Percentiles rank a stretch among this genome's conserved stretches.
phyloP scores from a whole-genome alignment of 2,797 vertebrate genomes.

The Benthosema pterotum region DNA sequence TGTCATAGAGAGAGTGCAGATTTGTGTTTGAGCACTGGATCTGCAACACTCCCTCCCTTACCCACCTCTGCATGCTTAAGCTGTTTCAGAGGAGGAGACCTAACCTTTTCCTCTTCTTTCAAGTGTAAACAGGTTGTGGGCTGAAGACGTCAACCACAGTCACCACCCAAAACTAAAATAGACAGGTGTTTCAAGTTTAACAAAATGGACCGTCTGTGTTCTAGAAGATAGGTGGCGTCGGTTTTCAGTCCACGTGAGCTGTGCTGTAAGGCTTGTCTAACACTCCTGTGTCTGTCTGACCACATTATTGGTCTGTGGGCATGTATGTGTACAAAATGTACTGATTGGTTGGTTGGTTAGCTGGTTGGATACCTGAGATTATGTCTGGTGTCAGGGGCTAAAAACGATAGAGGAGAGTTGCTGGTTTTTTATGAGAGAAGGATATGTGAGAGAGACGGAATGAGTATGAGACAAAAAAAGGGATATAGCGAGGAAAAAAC shows the following conservation, averaged over 20 bases:
- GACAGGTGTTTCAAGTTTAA: constrained; percentile 4
- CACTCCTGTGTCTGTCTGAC: constrained; percentile 19
- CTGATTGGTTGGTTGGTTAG: constrained; percentile 30
- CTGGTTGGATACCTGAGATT: constrained; percentile 88
- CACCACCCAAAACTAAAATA: neutral
- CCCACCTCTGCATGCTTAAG: constrained; percentile 52
- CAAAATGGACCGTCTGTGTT: neutral
- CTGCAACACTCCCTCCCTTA: constrained; percentile 49
- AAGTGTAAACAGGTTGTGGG: constrained; percentile 73
- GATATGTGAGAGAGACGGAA: constrained; percentile 29
- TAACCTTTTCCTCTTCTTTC: constrained; percentile 56
- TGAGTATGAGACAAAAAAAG: neutral
- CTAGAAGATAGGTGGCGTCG: neutral
- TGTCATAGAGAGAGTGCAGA: neutral
- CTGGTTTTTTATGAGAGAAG: constrained; percentile 70
- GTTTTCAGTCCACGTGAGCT: constrained; percentile 25
- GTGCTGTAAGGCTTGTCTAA: constrained; percentile 32
- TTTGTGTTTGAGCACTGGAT: constrained; percentile 4
- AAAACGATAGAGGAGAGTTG: constrained; percentile 61
- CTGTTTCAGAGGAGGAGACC: constrained; percentile 46
- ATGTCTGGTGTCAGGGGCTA: constrained; percentile 70
- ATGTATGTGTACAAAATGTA: constrained; percentile 4
- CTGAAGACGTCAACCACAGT: constrained; percentile 29
- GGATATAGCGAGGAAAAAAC: constrained; percentile 6
- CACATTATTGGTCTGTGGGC: constrained; percentile 22